phyloP scores from a whole-genome alignment of 2,113 vertebrate species.

The Callionymus lyra region DNA sequence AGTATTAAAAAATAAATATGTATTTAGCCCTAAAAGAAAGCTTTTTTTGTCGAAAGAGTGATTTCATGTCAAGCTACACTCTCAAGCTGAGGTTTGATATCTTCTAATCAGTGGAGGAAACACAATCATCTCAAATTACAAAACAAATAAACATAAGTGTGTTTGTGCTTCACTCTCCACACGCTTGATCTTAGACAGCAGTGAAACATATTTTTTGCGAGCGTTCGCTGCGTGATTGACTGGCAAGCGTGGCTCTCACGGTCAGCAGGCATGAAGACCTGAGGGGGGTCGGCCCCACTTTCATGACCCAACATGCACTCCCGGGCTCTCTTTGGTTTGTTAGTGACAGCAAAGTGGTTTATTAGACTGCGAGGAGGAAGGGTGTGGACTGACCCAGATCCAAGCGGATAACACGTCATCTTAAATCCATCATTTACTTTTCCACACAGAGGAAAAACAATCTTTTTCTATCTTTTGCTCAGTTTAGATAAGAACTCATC shows the following conservation, averaged over 20 bases:
- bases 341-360: constrained; percentile 39
- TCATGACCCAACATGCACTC: constrained; percentile 37
- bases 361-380: constrained; percentile 19
- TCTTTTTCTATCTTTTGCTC: no score
- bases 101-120: no score
- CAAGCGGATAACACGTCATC: constrained; percentile 5
- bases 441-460: not conserved
- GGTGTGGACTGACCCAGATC: constrained; percentile 19
- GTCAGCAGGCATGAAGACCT: constrained; percentile 17
- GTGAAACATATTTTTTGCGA: not conserved
- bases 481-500: not conserved
- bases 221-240: constrained; percentile 38
- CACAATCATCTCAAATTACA: no score
- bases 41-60: no score
- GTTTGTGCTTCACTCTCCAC: constrained; percentile 24
- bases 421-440: constrained; percentile 10
- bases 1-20: no score
- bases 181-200: no score
- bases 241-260: constrained; percentile 30
- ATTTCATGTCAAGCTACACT: no score
- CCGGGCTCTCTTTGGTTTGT: constrained; percentile 22
- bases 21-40: no score
- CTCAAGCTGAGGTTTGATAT: no score
- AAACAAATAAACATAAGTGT: constrained; percentile 13
- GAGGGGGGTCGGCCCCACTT: constrained; percentile 17